These are phyloP conservation scores for Neosilurus mollespiculum DNA, from an alignment of 2,797 vertebrate genomes.

Conservation along the genomic window DNA sequence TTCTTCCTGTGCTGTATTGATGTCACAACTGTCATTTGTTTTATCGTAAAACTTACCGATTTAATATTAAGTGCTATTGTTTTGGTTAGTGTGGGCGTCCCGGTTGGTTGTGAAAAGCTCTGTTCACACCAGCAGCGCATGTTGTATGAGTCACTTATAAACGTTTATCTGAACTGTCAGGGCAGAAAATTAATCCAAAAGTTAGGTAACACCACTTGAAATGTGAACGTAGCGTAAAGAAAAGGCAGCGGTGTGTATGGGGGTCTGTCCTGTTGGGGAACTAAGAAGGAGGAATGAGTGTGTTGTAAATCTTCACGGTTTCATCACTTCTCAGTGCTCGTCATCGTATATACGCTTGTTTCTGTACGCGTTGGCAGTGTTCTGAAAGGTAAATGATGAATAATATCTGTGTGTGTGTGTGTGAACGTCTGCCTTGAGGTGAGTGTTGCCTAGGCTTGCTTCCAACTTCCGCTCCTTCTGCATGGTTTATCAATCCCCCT, in stretches of 20 bases:
- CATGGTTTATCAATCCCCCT: slow-evolving; percentile 39
- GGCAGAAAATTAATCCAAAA: background rate
- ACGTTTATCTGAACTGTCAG: background rate
- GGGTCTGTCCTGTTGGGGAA: background rate
- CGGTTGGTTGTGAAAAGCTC: background rate
- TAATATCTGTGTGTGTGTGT: background rate
- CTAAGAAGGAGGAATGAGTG: background rate
- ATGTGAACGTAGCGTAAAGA: background rate
- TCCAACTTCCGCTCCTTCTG: slow-evolving; percentile 9
- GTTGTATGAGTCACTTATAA: too few relatives aligned
- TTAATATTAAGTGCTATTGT: too few relatives aligned
- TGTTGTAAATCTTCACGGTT: background rate
- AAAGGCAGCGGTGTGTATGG: background rate
- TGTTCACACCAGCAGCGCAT: background rate
- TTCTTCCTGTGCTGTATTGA: background rate
- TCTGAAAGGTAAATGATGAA: background rate
- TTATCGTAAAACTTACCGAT: too few relatives aligned
- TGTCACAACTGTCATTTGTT: background rate
- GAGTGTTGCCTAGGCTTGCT: slow-evolving; percentile 19
- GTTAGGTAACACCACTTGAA: background rate
- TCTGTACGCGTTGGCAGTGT: background rate
- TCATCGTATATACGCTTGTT: too few relatives aligned
- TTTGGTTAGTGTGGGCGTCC: background rate
- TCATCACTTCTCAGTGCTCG: background rate
- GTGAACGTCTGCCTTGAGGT: slow-evolving; percentile 1